Conservation (phyloP, 2,888 invertebrate genomes). For the Corythucha ciliata region DNA sequence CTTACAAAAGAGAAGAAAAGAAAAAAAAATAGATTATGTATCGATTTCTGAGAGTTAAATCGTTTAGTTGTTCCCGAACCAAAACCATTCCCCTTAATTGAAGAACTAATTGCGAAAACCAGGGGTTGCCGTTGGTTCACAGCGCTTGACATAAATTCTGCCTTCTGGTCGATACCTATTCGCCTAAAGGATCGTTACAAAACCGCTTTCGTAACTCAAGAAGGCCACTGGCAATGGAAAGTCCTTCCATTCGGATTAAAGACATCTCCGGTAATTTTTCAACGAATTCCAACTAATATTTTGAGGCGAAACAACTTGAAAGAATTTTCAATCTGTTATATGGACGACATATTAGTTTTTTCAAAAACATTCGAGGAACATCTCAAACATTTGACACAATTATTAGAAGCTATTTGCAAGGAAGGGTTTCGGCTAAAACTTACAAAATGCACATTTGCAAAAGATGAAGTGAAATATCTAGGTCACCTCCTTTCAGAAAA, state of each 20-base stretch:
- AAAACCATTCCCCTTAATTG: conserved; percentile 2
- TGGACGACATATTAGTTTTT: conserved; percentile 12
- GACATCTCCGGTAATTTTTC: no score
- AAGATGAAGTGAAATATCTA: conserved; percentile 12
- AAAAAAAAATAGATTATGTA: no score
- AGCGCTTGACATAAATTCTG: no score
- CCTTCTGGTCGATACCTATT: no score
- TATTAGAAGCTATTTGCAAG: conserved; percentile 1
- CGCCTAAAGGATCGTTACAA: no score
- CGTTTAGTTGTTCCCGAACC: conserved; percentile 3
- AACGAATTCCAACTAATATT: conserved; percentile 1
- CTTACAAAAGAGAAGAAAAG: conserved; percentile 8
- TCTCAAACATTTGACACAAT: neutral
- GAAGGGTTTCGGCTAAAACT: conserved; percentile 11
- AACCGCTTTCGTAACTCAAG: no score
- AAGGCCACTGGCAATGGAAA: conserved; percentile 9
- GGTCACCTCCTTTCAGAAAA: conserved; percentile 7
- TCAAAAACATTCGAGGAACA: conserved; percentile 9
- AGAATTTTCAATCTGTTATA: conserved; percentile 15
- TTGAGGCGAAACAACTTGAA: conserved; percentile 7
- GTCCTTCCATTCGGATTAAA: neutral
- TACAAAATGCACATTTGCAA: conserved; percentile 8
- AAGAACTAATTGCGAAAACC: conserved; percentile 3
- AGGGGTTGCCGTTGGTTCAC: no score
- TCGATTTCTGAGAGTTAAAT: neutral